These are phyloP conservation scores for Mizuhopecten yessoensis DNA, from an alignment of 1,140 invertebrate genomes.

Conservation along the genomic window DNA sequence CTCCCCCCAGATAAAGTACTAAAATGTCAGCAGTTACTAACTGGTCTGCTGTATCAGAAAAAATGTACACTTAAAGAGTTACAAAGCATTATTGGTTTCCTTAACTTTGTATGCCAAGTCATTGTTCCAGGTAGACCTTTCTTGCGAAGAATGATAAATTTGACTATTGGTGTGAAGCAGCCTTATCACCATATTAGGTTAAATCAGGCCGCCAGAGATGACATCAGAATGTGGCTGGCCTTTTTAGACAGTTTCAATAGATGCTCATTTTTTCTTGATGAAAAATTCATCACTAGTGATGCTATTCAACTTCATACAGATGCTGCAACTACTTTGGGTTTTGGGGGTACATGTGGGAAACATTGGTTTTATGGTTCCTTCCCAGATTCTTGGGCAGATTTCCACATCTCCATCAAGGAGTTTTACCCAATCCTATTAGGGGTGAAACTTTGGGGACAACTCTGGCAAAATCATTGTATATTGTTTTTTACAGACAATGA, in stretches of 20 bases:
- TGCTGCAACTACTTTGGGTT: constrained; percentile 42
- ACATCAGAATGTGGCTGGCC: neutral
- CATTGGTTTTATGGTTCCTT: constrained; percentile 1
- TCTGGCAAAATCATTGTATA: constrained; percentile 46
- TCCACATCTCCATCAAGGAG: constrained; percentile 58
- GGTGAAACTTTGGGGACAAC: constrained; percentile 52
- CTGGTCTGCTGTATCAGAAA: neutral
- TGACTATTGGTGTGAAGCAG: constrained; percentile 41
- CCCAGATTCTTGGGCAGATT: neutral
- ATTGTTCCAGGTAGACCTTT: constrained; percentile 56
- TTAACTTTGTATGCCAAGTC: constrained; percentile 55
- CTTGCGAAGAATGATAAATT: constrained; percentile 51
- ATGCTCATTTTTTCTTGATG: constrained; percentile 52
- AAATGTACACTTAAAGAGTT: constrained; percentile 49
- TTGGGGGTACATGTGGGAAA: constrained; percentile 40
- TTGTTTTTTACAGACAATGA: constrained; percentile 61
- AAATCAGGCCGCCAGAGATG: neutral
- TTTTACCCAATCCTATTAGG: constrained; percentile 61
- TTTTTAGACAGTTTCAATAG: neutral
- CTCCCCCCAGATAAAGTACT: neutral
- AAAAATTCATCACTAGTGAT: constrained; percentile 43
- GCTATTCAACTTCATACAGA: constrained; percentile 41
- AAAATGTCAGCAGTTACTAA: neutral
- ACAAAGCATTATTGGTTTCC: constrained; percentile 50
- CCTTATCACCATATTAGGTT: constrained; percentile 40